A percentile compares a stretch with the other conserved stretches of the same genome.
Evolutionary conservation across 2,888 invertebrate species (phyloP).

Genomic region (Euplagia quadripunctaria): DNA sequence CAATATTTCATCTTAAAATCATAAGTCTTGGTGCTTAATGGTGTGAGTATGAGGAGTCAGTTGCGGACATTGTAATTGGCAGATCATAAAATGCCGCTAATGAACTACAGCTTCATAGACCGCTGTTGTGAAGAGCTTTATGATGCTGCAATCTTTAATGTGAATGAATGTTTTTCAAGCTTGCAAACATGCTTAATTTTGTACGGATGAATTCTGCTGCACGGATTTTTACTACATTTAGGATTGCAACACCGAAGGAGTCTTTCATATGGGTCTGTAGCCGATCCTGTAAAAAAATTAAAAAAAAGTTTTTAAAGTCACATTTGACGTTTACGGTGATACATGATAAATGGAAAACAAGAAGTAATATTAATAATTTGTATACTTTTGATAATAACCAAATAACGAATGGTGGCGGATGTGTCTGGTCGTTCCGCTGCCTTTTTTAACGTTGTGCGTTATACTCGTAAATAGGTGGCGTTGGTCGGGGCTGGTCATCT

Average conservation of each 20-base stretch:
- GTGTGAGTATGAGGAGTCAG: not conserved
- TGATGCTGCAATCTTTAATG: not conserved
- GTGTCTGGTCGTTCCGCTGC: too few species aligned
- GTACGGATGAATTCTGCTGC: not conserved
- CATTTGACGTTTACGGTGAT: too few species aligned
- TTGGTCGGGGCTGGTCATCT: too few species aligned
- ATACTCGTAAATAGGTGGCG: too few species aligned
- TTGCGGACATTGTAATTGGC: constrained; percentile 21
- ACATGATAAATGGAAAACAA: too few species aligned
- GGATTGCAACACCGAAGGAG: not conserved
- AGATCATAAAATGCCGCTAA: constrained; percentile 20
- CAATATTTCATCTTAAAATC: not conserved
- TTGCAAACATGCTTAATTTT: not conserved
- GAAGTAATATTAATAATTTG: not conserved
- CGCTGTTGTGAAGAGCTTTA: constrained; percentile 13
- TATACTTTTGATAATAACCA: not conserved
- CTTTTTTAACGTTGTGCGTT: too few species aligned
- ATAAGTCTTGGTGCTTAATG: constrained; percentile 6
- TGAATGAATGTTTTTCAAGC: not conserved
- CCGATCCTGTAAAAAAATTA: not conserved
- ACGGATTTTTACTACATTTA: not conserved
- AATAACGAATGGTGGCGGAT: too few species aligned
- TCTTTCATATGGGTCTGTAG: too few species aligned
- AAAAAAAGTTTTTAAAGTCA: too few species aligned
- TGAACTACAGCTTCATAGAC: constrained; percentile 14